Evolutionary conservation across 1,140 invertebrate genomes (phyloP), one percentile per base, ranked within the genome.

Genomic region (Drosophila tani): DNA sequence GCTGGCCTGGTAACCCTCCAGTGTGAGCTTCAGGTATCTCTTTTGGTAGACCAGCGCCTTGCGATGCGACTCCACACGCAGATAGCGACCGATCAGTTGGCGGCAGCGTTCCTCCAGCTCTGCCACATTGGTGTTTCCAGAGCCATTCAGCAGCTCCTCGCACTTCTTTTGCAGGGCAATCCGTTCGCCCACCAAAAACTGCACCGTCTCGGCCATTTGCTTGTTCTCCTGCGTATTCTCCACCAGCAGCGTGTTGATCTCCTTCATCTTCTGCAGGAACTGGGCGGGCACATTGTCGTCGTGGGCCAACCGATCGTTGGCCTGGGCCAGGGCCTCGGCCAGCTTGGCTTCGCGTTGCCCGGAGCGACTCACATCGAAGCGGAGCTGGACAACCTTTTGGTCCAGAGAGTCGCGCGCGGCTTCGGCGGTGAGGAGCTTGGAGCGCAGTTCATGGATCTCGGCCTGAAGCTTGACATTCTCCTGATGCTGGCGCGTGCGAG

Each of bases 21-120:
- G 91, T 8, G 96, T 94, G 7, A 95, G 93, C 32, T 97, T 93
- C 12, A 98, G 93, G 88, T 98, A 98, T 12, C 95, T 94, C 91
- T 98, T 98, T 92, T 98, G 97, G 94, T 96, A 98, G 45, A 96
- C 94, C 40, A 98, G 93, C 9, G 97, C 96, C 92, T 97, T 98
- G 24, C 96, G 94, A 82, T 96, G 96, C 84, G 97, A 97, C 78
- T 98, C 96, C 11, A 95, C 94, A 38, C 96, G 94, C 67, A 97
- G 92, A 82, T 95, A 97, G 65, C 96, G 96, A 1, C 95, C 95
- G 82, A 97, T 96, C n/a, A 97, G 93, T 79, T 96, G 94, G 53
- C 96, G 94, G 43, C 95, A 93, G 11, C 92, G 91, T 55, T 93
- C 92, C 67, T 92, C 82, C 8, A 93, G 66, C 58, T 93, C 91